A percentile compares a stretch with the other conserved stretches of the same genome.
Evolutionary conservation across 2,888 invertebrate species (phyloP).

Genomic region (Lithosia quadra): DNA sequence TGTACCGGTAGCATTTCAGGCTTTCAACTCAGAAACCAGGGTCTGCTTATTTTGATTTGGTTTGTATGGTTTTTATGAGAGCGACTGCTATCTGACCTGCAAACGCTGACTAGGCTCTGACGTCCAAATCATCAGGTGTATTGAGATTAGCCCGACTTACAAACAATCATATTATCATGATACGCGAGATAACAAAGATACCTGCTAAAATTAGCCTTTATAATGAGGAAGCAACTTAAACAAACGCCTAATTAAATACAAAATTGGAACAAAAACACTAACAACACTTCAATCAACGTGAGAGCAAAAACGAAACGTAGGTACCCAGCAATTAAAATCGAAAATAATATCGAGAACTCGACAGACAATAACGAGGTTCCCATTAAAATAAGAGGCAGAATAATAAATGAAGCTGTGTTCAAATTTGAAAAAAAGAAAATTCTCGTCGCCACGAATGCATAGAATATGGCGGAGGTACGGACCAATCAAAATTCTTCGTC

Average conservation of each 20-base stretch:
- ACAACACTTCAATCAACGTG: constrained; percentile 63
- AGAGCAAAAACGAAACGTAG: constrained; percentile 61
- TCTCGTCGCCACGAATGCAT: constrained; percentile 78
- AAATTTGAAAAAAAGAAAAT: constrained; percentile 69
- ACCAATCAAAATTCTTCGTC: constrained; percentile 87
- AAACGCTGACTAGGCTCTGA: too few species aligned
- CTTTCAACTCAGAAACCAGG: too few species aligned
- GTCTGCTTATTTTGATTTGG: too few species aligned
- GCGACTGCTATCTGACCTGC: too few species aligned
- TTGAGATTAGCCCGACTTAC: too few species aligned
- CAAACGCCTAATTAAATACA: constrained; percentile 53
- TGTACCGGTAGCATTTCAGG: too few species aligned
- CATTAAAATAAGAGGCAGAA: constrained; percentile 85
- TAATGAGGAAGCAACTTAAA: constrained; percentile 40
- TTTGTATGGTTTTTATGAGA: too few species aligned
- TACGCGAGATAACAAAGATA: constrained; percentile 17
- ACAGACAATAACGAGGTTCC: constrained; percentile 82
- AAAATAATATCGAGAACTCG: constrained; percentile 79
- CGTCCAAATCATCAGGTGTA: too few species aligned
- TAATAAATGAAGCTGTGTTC: constrained; percentile 78
- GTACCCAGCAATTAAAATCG: constrained; percentile 75
- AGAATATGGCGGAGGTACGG: constrained; percentile 80
- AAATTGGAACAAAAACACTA: constrained; percentile 58
- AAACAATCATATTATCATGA: too few species aligned
- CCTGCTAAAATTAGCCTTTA: constrained; percentile 31